phyloP scores from a whole-genome alignment of 2,888 invertebrate species.

The Nebria brevicollis region DNA sequence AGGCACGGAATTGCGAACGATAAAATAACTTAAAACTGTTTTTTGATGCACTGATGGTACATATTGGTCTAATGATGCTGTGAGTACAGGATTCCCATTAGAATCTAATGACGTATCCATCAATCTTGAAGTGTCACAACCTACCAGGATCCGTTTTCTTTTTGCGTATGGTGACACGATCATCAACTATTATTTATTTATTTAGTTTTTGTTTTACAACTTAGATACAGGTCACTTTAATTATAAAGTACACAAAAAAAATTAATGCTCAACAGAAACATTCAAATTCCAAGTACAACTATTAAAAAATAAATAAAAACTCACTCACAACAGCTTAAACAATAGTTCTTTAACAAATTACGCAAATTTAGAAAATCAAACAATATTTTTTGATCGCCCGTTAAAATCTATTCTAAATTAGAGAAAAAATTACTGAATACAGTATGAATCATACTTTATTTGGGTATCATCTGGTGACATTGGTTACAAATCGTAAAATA shows the following conservation, averaged over 20 bases:
- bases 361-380: no score
- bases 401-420: no score
- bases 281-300: neutral
- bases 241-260: neutral
- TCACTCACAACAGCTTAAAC: no score
- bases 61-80: constrained; percentile 30
- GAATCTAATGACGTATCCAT: constrained; percentile 41
- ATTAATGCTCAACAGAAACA: neutral
- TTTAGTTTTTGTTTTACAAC: neutral
- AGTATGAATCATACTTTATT: no score
- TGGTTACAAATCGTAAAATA: neutral
- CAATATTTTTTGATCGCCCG: no score
- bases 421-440: no score
- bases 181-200: neutral
- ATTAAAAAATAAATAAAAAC: neutral
- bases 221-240: neutral
- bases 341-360: no score
- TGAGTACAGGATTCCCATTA: constrained; percentile 36
- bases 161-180: constrained; percentile 10
- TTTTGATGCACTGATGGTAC: constrained; percentile 30
- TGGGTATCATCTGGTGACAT: no score
- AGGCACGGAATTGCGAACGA: neutral
- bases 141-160: constrained; percentile 42
- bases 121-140: constrained; percentile 44
- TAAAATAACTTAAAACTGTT: constrained; percentile 4